Evolutionary conservation across 2,888 invertebrate species (phyloP), one percentile per base, ranked within the genome.

Genomic region (Unio pictorum): DNA sequence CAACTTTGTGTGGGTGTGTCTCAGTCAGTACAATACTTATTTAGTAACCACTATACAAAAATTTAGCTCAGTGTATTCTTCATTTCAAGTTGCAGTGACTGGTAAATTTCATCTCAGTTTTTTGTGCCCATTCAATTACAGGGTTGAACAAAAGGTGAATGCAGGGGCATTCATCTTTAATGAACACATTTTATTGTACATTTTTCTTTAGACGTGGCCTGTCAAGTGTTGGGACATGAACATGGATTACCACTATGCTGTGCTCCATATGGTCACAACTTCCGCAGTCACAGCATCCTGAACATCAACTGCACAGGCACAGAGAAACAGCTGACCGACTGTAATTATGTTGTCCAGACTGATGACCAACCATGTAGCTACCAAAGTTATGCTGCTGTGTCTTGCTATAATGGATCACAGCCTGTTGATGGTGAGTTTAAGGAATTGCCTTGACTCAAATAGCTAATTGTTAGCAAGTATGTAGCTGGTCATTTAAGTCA

Each of bases 321-420:
- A 4, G 87, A 86, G 66, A 70, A 34, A 3, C 73, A 75, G 28
- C 68, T 86, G 7, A 73, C 76, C 11, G 78, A 84, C 2, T 87
- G 87, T 74, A 57, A 72, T 6, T 66, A 64, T 28, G 61, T 60
- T 11, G 67, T 69, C n/a, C 28, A 67, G 1, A 69, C 69, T 17
- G 65, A 59, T 6, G 67, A 71, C 30, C 54, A 23, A 34, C 72
- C 75, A 57, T 80, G 79, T 61, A 72, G 69, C 64, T 61, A 80
- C 18, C 81, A 84, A 64, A 75, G 82, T 66, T 86, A 80, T 58
- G 84, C 83, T 4, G 79, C 85, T 4, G 78, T 86, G 3, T 77
- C 82, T 11, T 87, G 87, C 73, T 86, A 81, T 69, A 84, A 86
- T 74, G 82, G 82, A 54, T 74, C 76, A 7, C 72, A 76, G 55